Base-by-base conservation (phyloP, 37 sponge, comb jelly and placozoan genomes). In the Halichondria panicea region DNA sequence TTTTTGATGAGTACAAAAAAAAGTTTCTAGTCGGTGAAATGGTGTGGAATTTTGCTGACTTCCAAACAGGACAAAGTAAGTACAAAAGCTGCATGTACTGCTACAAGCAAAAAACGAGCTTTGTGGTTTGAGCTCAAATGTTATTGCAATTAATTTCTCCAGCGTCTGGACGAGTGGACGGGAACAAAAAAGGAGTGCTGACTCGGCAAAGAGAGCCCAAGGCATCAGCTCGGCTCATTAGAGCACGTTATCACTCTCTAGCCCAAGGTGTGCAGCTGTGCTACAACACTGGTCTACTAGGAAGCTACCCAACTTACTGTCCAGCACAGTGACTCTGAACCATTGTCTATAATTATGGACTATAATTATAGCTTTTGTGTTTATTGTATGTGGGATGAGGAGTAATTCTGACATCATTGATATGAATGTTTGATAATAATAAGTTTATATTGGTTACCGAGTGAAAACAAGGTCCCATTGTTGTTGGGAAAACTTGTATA, bases 41-140 rank as follows among this genome's bases (percentile, higher is more conserved):
- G 24, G 62, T 87, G 25, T 87, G 88, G 88, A 87, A 87, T 61
- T 87, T 87, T 80, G 81, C 81, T 3, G 88, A 87, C 64, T 87
- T 87, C 60, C 43, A 76, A 71, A 80, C 88, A 38, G 76, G 13
- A 30, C 80, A 75, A 68, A 41, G 87, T 87, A 52, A 41, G 71
- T 68, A 58, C 7, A 50, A 50, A 19, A 18, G 18, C 18, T 50
- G 18, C 18, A 50, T 50, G 53, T 50, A 19, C 53, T 50, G 53
- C 18, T 50, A 19, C 53, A 19, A 50, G 15, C 18, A 12, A 50
- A 34, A 31, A 24, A 42, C 4, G 5, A 45, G 6, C 71, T 43
- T 59, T 59, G 22, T 9, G 8, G 8, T 48, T 48, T 18, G 52
- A 48, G 52, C 15, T 48, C 13, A 48, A 15, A 18, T 48, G 52